phyloP scores from a whole-genome alignment of 2,113 vertebrate genomes.

The Lonchura striata region DNA sequence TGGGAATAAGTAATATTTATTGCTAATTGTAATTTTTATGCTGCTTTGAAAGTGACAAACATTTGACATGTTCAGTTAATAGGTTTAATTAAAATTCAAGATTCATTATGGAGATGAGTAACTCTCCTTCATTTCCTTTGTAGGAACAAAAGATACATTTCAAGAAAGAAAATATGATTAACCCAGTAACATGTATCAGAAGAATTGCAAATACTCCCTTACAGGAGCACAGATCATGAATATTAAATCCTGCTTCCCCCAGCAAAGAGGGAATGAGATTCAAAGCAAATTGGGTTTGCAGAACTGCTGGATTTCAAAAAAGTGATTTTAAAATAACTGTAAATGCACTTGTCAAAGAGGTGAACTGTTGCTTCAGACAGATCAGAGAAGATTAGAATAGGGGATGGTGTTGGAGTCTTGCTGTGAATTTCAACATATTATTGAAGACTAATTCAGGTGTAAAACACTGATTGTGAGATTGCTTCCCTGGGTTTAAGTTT shows the following conservation, averaged over 20 bases:
- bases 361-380: conserved; percentile 1
- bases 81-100: conserved; percentile 63
- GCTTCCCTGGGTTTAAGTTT: neutral
- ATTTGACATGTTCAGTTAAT: conserved; percentile 50
- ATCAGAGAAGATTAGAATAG: neutral
- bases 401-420: neutral
- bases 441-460: neutral
- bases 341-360: neutral
- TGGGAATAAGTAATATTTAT: neutral
- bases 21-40: conserved; percentile 10
- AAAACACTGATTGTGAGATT: neutral
- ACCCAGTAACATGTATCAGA: conserved; percentile 36
- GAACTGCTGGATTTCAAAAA: conserved; percentile 30
- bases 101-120: conserved; percentile 57
- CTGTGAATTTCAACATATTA: neutral
- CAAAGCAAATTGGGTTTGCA: conserved; percentile 11
- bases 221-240: conserved; percentile 3
- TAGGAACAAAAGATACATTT: conserved; percentile 49
- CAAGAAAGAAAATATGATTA: conserved; percentile 43
- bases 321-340: neutral
- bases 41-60: conserved; percentile 45
- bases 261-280: neutral
- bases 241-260: conserved; percentile 39
- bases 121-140: conserved; percentile 38
- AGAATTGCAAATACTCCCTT: conserved; percentile 31